phyloP scores from a whole-genome alignment of 2,113 vertebrate genomes.

The Eclectus roratus region DNA sequence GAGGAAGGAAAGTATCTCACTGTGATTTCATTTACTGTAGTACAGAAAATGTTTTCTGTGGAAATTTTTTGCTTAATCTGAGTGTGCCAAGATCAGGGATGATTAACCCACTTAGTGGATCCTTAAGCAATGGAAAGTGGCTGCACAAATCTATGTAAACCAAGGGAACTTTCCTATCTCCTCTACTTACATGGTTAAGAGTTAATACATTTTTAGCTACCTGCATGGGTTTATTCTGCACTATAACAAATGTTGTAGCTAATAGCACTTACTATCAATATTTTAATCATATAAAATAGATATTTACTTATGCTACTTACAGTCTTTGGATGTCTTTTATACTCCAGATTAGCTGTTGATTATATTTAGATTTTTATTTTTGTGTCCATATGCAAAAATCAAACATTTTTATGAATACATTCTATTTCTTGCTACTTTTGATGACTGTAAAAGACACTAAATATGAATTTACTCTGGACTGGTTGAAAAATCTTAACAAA shows the following conservation, averaged over 20 bases:
- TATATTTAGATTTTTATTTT: not conserved
- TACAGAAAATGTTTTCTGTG: not conserved
- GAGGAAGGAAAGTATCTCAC: not conserved
- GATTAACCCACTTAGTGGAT: slow-evolving; percentile 10
- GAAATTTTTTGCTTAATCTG: not conserved
- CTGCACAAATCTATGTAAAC: slow-evolving; percentile 5
- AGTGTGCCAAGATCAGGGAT: not conserved
- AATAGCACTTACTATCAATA: not conserved
- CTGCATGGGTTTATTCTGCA: not conserved
- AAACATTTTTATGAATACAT: not conserved
- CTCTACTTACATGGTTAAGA: not conserved
- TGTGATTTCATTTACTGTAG: not conserved
- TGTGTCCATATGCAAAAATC: not conserved
- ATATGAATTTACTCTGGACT: not conserved
- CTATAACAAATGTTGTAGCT: not conserved
- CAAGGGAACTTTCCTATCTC: not conserved
- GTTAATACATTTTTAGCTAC: not conserved
- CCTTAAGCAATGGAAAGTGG: slow-evolving; percentile 5
- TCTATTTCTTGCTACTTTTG: not conserved
- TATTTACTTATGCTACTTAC: not conserved
- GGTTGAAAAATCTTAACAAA: not conserved
- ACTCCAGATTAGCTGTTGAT: not conserved
- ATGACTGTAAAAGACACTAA: not conserved
- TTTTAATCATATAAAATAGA: not conserved
- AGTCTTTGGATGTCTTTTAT: not conserved